Evolutionary conservation across 2,113 vertebrate genomes (phyloP), one percentile per base, ranked within the genome.

Genomic region (Hymenochirus boettgeri): DNA sequence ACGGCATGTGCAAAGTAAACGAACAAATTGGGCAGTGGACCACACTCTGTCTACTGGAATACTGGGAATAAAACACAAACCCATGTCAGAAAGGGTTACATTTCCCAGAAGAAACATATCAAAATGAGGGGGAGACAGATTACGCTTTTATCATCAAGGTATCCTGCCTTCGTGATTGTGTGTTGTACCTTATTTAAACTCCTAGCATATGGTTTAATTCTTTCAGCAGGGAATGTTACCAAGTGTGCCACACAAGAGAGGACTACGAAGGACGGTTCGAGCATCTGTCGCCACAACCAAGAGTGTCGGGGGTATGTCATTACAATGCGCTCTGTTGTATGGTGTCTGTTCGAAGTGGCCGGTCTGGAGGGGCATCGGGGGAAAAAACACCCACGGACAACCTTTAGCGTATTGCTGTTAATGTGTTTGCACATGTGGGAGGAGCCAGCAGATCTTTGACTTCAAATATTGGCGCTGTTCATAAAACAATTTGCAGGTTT

Each of bases 261-360:
- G 96, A 99, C 83, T 99, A 99, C 75, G 96, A 99, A 78, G 96
- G 98, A 96, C 70, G 96, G 96, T 75, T 96, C 96, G 72, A 98
- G 96, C 90, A 99, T 99, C 88, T 99, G 96, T 82, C 96, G 94
- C 85, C 96, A 99, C 88, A 99, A 99, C 82, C 96, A 96, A n/a
- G 96, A 98, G 73, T 99, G n/a, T 99, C 65, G 96, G 96, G 76
- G 96, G 98, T 79, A 99, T 99, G 96, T 99, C 94, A 63, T 99
- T n/a, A n/a, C 95, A 92, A 83, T 69, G 56, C 80, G 84, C 76
- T 35, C 4, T 35, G 26, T n/a, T n/a, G 13, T 2, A 11, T 12
- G n/a, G 5, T 10, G 8, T 8, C 3, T 26, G 4, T 13, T 1
- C 17, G 17, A 2, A 3, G 25, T n/a, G 6, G 26, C 42, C 7